phyloP scores from a whole-genome alignment of 2,113 vertebrate genomes.

The Theristicus caerulescens region DNA sequence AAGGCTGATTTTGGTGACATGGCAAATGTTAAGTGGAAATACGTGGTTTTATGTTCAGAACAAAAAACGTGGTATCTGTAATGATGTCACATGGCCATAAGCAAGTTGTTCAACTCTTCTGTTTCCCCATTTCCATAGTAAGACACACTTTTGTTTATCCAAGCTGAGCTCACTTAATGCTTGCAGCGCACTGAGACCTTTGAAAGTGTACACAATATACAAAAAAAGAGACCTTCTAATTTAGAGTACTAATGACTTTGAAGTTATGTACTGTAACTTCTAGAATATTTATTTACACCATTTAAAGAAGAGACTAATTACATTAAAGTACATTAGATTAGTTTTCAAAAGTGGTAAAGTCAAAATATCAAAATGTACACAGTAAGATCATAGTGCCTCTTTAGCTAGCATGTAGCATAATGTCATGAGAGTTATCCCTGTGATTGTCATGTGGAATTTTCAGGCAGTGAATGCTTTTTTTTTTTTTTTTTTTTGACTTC shows the following conservation, averaged over 20 bases:
- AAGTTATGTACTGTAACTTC: background rate
- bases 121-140: background rate
- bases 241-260: background rate
- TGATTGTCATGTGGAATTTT: constrained; percentile 32
- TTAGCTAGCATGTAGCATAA: background rate
- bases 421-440: constrained; percentile 14
- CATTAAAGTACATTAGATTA: background rate
- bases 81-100: background rate
- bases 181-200: background rate
- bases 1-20: background rate
- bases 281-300: background rate
- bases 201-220: background rate
- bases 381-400: background rate
- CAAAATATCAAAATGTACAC: background rate
- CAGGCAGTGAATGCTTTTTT: constrained; percentile 9
- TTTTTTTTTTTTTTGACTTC: background rate
- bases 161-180: background rate
- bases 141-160: background rate
- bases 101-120: background rate
- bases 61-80: background rate
- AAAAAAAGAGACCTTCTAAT: background rate
- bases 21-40: background rate
- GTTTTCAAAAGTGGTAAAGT: background rate
- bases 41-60: background rate
- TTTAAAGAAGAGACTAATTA: background rate